Evolutionary conservation across 2,113 vertebrate species (phyloP).

Genomic region (Oreotragus oreotragus): DNA sequence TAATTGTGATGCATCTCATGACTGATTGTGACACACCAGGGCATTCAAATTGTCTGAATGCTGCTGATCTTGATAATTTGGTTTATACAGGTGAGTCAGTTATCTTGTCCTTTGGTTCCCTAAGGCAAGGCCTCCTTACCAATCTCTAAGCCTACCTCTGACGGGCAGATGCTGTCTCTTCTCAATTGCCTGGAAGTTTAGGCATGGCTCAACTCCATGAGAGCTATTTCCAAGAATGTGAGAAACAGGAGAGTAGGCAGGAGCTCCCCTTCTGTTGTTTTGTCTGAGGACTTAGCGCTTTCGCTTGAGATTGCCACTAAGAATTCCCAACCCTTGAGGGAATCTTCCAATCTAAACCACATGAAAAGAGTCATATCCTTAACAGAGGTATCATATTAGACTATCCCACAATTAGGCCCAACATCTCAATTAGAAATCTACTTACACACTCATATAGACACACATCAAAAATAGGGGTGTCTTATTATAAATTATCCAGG

Average conservation of each 20-base stretch:
- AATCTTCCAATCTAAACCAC: background rate
- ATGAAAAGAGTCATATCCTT: background rate
- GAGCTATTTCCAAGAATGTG: background rate
- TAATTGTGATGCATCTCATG: background rate
- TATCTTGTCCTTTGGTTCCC: background rate
- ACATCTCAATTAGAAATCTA: background rate
- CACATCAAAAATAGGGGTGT: background rate
- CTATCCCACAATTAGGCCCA: background rate
- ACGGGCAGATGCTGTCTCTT: background rate
- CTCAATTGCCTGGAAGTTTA: background rate
- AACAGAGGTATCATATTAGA: background rate
- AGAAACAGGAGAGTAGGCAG: background rate
- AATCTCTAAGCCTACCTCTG: background rate
- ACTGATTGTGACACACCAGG: background rate
- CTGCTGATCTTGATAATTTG: constrained; percentile 18
- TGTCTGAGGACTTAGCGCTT: background rate
- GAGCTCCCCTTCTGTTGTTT: background rate
- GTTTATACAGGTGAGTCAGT: background rate
- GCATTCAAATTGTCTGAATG: background rate
- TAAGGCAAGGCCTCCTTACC: background rate
- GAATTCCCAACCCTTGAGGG: background rate
- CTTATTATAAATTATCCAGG: background rate
- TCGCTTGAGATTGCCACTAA: background rate
- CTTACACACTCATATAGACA: background rate
- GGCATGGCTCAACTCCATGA: background rate